Conservation (phyloP, 2,797 vertebrate species). For the Ctenopoma multispine region DNA sequence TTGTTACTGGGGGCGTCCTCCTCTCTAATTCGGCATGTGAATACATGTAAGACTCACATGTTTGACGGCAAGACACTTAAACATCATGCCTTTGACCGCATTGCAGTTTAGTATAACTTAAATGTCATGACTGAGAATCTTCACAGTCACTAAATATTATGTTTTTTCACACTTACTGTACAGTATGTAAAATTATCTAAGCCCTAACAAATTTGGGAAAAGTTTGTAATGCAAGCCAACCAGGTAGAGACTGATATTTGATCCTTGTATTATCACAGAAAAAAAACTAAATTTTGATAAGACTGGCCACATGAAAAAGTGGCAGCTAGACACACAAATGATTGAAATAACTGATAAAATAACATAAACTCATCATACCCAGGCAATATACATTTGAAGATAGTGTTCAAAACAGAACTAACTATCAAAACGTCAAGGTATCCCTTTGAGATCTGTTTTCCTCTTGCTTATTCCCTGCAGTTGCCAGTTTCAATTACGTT, state of each 20-base stretch:
- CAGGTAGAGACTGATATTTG: neutral
- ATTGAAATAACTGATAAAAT: slow-evolving; percentile 13
- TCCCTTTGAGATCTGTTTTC: slow-evolving; percentile 45
- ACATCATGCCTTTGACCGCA: neutral
- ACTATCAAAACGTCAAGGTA: slow-evolving; percentile 45
- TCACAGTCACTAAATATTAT: too few species aligned
- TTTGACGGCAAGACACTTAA: slow-evolving; percentile 7
- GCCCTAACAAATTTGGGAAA: neutral
- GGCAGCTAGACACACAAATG: neutral
- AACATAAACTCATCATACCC: neutral
- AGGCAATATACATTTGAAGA: slow-evolving; percentile 11
- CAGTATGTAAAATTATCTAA: neutral
- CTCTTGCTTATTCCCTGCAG: slow-evolving; percentile 22
- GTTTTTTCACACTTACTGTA: too few species aligned
- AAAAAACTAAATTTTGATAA: slow-evolving; percentile 5
- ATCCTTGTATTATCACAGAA: neutral
- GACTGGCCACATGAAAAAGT: slow-evolving; percentile 5
- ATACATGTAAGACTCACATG: neutral
- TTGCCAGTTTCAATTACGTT: slow-evolving; percentile 43
- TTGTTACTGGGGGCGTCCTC: neutral
- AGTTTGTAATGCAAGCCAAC: neutral
- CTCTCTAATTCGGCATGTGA: slow-evolving; percentile 12
- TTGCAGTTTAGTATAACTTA: slow-evolving; percentile 8
- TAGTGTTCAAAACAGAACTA: slow-evolving; percentile 22
- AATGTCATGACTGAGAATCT: too few species aligned